These are phyloP conservation scores for Scytalopus superciliaris DNA, from an alignment of 2,113 vertebrate species.

Conservation along the genomic window DNA sequence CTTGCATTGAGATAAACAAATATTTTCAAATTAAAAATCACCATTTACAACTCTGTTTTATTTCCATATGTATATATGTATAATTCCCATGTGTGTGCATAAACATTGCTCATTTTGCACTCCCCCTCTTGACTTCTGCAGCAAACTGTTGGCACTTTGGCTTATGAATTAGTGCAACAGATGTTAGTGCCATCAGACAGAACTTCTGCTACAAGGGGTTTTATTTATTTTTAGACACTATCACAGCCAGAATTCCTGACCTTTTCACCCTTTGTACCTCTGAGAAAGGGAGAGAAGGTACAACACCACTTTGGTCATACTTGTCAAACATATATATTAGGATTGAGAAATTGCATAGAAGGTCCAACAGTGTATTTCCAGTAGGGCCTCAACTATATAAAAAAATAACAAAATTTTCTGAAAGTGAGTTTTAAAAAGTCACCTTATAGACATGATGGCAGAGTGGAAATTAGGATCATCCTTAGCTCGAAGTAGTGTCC, in stretches of 20 bases:
- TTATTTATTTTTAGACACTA: not conserved
- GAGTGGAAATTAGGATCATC: not conserved
- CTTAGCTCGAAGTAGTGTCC: not conserved
- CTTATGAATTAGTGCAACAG: not conserved
- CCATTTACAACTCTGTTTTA: not conserved
- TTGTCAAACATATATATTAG: not conserved
- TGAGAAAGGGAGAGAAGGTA: not conserved
- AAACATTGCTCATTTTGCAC: not conserved
- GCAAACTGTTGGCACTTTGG: not conserved
- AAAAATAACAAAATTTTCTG: not conserved
- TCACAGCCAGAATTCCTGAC: not conserved
- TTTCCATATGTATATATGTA: not conserved
- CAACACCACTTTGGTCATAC: not conserved
- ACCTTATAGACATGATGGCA: not conserved
- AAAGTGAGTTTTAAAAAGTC: not conserved
- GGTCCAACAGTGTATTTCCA: accelerated
- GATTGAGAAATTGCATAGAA: not conserved
- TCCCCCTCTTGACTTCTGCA: not conserved
- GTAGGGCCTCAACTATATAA: not conserved
- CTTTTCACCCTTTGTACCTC: not conserved
- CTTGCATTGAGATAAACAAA: not conserved
- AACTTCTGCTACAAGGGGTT: not conserved
- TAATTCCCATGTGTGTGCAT: not conserved
- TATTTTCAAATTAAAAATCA: not conserved
- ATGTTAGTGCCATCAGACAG: not conserved